These are phyloP conservation scores for Tiliqua scincoides DNA, from an alignment of 2,113 vertebrate species.

Conservation along the genomic window DNA sequence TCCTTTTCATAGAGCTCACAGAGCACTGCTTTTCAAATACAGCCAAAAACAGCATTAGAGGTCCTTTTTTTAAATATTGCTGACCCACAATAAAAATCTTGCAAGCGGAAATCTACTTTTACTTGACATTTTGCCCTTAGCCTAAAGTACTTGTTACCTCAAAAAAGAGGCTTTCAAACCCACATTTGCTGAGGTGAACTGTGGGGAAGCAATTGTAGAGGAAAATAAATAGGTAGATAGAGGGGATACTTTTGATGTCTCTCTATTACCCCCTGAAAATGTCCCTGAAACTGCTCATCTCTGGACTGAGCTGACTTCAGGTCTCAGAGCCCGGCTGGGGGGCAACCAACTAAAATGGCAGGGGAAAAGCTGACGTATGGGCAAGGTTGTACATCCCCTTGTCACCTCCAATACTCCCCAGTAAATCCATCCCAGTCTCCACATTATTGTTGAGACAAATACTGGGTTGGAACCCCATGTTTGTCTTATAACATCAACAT, in stretches of 20 bases:
- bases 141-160: background rate
- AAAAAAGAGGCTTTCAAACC: background rate
- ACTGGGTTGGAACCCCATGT: too few relatives aligned
- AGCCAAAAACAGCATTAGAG: background rate
- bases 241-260: background rate
- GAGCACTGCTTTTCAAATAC: background rate
- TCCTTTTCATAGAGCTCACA: background rate
- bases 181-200: background rate
- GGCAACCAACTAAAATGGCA: background rate
- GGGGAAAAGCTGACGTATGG: background rate
- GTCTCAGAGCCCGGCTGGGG: background rate
- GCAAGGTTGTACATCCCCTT: too few relatives aligned
- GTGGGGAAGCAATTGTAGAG: background rate
- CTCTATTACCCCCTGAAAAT: background rate
- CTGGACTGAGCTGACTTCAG: background rate
- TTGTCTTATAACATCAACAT: too few relatives aligned
- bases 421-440: background rate
- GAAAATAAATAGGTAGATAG: background rate
- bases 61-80: background rate
- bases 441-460: too few relatives aligned
- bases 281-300: background rate
- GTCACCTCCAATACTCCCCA: background rate
- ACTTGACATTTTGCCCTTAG: background rate
- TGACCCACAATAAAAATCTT: background rate
- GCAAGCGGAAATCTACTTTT: slow-evolving; percentile 2